phyloP scores from a whole-genome alignment of 1,140 invertebrate genomes.

The Papilio xuthus region DNA sequence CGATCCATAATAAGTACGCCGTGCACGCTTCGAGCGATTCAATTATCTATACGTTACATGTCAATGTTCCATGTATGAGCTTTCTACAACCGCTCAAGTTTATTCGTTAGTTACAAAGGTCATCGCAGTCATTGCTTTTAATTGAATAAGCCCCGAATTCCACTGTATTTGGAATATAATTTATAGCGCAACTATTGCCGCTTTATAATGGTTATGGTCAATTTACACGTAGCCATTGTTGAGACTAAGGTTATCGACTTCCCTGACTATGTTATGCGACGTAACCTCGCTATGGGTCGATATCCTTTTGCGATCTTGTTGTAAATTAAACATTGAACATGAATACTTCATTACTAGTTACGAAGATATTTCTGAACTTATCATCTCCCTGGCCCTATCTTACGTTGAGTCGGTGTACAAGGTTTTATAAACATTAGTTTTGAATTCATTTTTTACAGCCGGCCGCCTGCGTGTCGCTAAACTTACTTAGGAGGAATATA shows the following conservation, averaged over 20 bases:
- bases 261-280: conserved; percentile 42
- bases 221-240: conserved; percentile 36
- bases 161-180: conserved; percentile 6
- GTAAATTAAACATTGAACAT: conserved; percentile 65
- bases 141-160: conserved; percentile 45
- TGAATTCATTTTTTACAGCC: no score
- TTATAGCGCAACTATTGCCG: conserved; percentile 27
- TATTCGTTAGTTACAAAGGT: conserved; percentile 45
- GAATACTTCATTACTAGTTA: conserved; percentile 37
- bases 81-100: conserved; percentile 43
- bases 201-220: conserved; percentile 35
- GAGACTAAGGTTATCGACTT: conserved; percentile 25
- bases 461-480: no score
- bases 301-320: conserved; percentile 77
- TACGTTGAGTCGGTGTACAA: no score
- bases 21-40: conserved; percentile 53
- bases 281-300: conserved; percentile 64
- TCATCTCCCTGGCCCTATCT: no score
- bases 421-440: no score
- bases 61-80: conserved; percentile 38
- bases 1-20: conserved; percentile 41
- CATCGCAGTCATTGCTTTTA: conserved; percentile 49
- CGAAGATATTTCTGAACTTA: background rate
- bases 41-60: conserved; percentile 63
- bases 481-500: no score